phyloP scores from a whole-genome alignment of 1,140 invertebrate species.

The Zaprionus taronus region DNA sequence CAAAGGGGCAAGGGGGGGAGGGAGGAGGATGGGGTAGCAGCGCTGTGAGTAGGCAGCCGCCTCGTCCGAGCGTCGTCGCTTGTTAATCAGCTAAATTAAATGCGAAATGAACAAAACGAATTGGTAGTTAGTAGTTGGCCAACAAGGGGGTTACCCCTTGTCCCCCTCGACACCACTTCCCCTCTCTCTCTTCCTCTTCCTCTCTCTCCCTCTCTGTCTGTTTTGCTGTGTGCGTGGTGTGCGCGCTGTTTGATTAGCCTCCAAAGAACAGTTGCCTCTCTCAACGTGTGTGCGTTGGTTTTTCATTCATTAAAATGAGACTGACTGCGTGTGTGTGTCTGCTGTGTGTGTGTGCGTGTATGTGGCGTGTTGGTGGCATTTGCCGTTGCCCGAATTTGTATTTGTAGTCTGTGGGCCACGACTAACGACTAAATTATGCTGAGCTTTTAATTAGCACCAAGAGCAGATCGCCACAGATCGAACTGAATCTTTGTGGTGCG shows the following conservation, averaged over 20 bases:
- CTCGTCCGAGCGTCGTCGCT: slow-evolving; percentile 37
- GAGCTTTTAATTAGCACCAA: slow-evolving; percentile 65
- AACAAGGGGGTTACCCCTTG: background rate
- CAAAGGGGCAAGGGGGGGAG: background rate
- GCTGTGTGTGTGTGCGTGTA: background rate
- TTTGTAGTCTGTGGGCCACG: slow-evolving; percentile 26
- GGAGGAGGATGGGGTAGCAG: background rate
- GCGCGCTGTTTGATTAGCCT: slow-evolving; percentile 70
- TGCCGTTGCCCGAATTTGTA: slow-evolving; percentile 46
- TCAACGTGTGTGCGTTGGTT: slow-evolving; percentile 37
- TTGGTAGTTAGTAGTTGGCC: slow-evolving; percentile 60
- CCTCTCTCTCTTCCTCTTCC: too few species aligned
- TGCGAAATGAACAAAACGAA: slow-evolving; percentile 82
- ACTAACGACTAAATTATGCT: slow-evolving; percentile 67
- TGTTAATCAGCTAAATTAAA: slow-evolving; percentile 82
- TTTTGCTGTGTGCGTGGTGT: slow-evolving; percentile 55
- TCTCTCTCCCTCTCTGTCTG: too few species aligned
- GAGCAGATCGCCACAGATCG: background rate
- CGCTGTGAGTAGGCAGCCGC: slow-evolving; percentile 18
- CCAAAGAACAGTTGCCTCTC: slow-evolving; percentile 31
- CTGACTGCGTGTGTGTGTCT: background rate
- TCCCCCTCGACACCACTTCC: background rate
- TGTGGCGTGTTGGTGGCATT: slow-evolving; percentile 37
- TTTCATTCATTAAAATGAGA: slow-evolving; percentile 73
- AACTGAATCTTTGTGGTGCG: background rate